A percentile compares a stretch with the other conserved stretches of the same genome.
phyloP scores from a whole-genome alignment of 2,888 invertebrate genomes.

The Tenodera sinensis region DNA sequence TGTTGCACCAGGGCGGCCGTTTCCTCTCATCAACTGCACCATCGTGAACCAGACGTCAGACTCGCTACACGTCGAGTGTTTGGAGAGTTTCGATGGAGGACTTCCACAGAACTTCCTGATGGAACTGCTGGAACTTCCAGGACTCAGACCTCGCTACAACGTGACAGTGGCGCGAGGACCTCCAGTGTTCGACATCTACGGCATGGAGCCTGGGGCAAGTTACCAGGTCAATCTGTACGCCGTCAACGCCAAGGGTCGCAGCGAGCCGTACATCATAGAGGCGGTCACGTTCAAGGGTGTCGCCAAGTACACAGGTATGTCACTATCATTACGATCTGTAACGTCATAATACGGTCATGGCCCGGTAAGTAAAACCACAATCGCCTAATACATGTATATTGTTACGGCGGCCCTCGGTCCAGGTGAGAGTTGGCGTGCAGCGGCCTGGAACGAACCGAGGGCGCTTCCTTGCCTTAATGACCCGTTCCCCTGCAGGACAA shows the following conservation, averaged over 20 bases:
- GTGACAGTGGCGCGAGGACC: conserved; percentile 61
- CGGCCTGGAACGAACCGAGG: no score
- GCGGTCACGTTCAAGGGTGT: conserved; percentile 82
- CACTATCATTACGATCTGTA: no score
- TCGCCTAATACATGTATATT: no score
- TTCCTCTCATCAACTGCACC: conserved; percentile 83
- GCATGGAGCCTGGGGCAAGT: conserved; percentile 68
- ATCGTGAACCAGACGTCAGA: conserved; percentile 80
- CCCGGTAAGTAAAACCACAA: no score
- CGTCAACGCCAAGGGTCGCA: conserved; percentile 81
- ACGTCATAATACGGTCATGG: no score
- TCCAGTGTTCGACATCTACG: conserved; percentile 64
- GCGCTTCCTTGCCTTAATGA: no score
- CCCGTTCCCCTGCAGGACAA: no score
- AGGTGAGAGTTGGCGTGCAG: no score
- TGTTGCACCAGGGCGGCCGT: conserved; percentile 69
- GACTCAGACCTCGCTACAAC: conserved; percentile 60
- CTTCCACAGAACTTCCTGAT: conserved; percentile 82
- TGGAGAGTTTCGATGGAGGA: conserved; percentile 84
- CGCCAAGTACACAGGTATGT: conserved; percentile 78
- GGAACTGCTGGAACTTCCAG: conserved; percentile 72
- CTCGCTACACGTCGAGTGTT: conserved; percentile 78
- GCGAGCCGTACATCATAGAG: conserved; percentile 78
- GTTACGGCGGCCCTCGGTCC: no score
- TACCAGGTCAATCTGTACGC: conserved; percentile 78